Evolutionary conservation across 2,888 invertebrate genomes (phyloP).

Genomic region (Drosophila limbata): DNA sequence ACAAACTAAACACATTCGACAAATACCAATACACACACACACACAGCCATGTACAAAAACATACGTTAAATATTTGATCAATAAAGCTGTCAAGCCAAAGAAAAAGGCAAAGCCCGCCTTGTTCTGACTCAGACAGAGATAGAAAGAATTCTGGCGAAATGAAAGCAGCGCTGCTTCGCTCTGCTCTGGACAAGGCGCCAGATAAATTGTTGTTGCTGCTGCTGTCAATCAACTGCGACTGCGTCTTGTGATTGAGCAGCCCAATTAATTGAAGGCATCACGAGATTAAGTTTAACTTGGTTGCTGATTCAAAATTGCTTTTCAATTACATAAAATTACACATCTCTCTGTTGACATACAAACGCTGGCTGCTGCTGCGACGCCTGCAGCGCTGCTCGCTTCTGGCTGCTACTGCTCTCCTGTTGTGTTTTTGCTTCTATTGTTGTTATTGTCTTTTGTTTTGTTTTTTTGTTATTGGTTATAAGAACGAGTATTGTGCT

Average conservation of each 20-base stretch:
- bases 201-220: slow-evolving; percentile 35
- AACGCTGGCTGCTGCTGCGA: slow-evolving; percentile 40
- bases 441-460: slow-evolving; percentile 26
- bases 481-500: slow-evolving; percentile 1
- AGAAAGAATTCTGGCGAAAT: slow-evolving; percentile 25
- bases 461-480: slow-evolving; percentile 3
- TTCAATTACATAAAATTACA: slow-evolving; percentile 77
- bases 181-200: slow-evolving; percentile 18
- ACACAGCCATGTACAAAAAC: slow-evolving; percentile 23
- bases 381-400: slow-evolving; percentile 38
- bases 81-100: slow-evolving; percentile 54
- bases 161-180: slow-evolving; percentile 19
- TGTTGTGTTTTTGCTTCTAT: slow-evolving; percentile 6
- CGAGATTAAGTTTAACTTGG: slow-evolving; percentile 60
- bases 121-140: slow-evolving; percentile 47
- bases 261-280: slow-evolving; percentile 65
- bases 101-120: slow-evolving; percentile 46
- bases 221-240: slow-evolving; percentile 27
- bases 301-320: slow-evolving; percentile 47
- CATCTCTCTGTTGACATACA: slow-evolving; percentile 53
- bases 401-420: slow-evolving; percentile 22
- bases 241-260: slow-evolving; percentile 45
- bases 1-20: slow-evolving; percentile 28
- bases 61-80: slow-evolving; percentile 71
- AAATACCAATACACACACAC: slow-evolving; percentile 18